Evolutionary conservation across 2,888 invertebrate species (phyloP), one percentile per base, ranked within the genome.

Genomic region (Argyresthia goedartella): DNA sequence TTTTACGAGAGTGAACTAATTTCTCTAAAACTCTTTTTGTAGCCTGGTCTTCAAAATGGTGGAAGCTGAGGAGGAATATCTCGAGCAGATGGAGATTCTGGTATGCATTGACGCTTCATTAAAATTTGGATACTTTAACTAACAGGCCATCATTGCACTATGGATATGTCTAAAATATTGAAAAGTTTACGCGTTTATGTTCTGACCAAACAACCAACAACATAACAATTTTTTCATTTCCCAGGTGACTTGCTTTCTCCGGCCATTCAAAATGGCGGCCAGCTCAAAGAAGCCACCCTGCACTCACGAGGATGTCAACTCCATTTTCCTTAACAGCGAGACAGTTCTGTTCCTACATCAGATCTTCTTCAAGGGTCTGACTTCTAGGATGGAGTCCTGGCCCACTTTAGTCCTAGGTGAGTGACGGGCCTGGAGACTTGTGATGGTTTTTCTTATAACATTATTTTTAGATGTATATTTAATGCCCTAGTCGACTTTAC

Each of bases 241-340:
- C n/a, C 55, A 87, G 84, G 89, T 91, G 42, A 93, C 95, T 10
- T 96, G 96, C 68, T 97, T 96, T 76, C 87, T 96, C 15, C 89
- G 96, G 36, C 95, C 95, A 0, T 94, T 96, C 75, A 93, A 95
- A 81, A 96, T 97, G 96, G 96, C 96, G 0, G 97, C 97, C 25
- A 95, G 95, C 66, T 95, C 95, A 9, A 96, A 96, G 76, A 95
- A 95, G 68, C 96, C 97, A 1, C 95, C 96, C 0, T 96, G 96
- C 69, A 92, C 94, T 0, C 97, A 97, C 74, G 96, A 97, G 69
- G 97, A 97, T 65, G 95, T 97, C 55, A 96, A 96, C 81, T 96
- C 96, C 53, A 96, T 97, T 64, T 97, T 96, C 81, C 87, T 97
- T 58, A 97, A 97, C 82, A 95, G 94, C 68, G 96, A 97, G 81